Conservation (phyloP, 2,888 invertebrate species). For the Choristoneura rosaceana region DNA sequence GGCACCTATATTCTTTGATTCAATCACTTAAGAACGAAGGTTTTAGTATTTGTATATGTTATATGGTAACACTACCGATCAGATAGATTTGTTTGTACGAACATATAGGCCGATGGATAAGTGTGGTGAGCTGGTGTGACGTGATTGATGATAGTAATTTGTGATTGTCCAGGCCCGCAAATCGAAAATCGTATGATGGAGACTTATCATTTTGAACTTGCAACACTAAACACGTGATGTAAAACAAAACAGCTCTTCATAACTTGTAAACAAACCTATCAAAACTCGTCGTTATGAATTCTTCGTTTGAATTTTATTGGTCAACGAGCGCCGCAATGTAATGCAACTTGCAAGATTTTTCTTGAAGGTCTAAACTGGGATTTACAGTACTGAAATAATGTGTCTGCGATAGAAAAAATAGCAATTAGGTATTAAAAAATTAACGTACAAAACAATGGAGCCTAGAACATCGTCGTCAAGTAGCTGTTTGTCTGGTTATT, state of each 20-base stretch:
- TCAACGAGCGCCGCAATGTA: no score
- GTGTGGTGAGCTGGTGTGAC: constrained; percentile 10
- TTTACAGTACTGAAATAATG: no score
- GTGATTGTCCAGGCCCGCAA: constrained; percentile 8
- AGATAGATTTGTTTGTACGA: neutral
- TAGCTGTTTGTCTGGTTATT: no score
- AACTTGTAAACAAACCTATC: no score
- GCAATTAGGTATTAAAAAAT: no score
- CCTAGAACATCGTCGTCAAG: no score
- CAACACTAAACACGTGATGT: neutral
- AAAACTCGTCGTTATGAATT: no score
- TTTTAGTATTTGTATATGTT: neutral
- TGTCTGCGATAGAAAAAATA: no score
- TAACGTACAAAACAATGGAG: no score
- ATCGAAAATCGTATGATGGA: constrained; percentile 5
- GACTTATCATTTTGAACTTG: neutral
- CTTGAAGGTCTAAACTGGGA: no score
- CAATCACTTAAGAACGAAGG: neutral
- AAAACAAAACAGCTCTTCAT: neutral
- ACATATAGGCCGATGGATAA: neutral
- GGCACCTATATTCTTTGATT: neutral
- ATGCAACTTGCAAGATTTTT: no score
- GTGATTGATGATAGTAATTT: constrained; percentile 23
- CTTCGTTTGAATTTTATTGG: no score
- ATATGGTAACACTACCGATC: neutral